Percentiles rank a stretch among this genome's conserved stretches.
These are phyloP conservation scores for Antigone vipio DNA, from an alignment of 2,113 vertebrate species.

Conservation along the genomic window DNA sequence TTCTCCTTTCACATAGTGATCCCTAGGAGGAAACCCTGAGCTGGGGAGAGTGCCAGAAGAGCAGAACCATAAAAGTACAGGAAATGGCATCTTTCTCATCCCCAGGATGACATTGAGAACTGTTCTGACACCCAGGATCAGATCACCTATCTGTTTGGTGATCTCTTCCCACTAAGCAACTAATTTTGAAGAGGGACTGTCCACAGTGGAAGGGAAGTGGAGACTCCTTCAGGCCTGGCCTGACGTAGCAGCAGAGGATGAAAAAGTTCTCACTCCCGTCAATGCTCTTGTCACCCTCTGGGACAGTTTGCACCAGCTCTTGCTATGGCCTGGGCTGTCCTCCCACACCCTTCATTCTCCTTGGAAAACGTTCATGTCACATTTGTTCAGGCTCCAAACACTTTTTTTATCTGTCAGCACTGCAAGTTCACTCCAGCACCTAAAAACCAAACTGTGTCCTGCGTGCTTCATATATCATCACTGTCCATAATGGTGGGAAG, in stretches of 20 bases:
- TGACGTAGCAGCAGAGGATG: neutral
- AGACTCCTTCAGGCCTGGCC: neutral
- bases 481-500: neutral
- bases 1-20: neutral
- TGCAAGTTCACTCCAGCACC: neutral
- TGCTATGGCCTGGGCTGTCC: conserved; percentile 9
- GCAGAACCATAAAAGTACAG: neutral
- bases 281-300: neutral
- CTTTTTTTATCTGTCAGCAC: neutral
- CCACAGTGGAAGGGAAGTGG: neutral
- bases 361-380: neutral
- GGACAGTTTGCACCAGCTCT: conserved; percentile 30
- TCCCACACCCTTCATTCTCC: conserved; percentile 39
- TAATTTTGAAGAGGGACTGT: neutral
- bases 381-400: conserved; percentile 18
- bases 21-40: neutral
- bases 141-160: neutral
- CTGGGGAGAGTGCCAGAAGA: neutral
- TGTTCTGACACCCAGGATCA: neutral
- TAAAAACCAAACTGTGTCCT: conserved; percentile 5
- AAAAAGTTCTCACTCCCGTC: neutral
- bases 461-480: neutral
- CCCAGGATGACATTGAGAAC: neutral
- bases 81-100: neutral
- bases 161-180: neutral